phyloP scores from a whole-genome alignment of 2,888 invertebrate species.

The Hedya salicella region DNA sequence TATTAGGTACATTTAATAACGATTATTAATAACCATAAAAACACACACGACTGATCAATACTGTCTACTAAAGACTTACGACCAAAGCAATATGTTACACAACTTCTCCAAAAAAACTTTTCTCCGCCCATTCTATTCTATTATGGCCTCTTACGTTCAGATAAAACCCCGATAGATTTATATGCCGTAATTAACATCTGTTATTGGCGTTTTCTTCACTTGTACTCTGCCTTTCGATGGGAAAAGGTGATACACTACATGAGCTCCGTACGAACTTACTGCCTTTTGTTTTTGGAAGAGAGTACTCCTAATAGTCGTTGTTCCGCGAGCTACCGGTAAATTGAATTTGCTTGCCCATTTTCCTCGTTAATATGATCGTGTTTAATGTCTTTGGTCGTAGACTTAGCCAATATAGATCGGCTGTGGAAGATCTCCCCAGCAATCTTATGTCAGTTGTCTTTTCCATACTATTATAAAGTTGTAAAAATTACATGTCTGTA shows the following conservation, averaged over 20 bases:
- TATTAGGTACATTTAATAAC: no score
- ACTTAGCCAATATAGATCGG: not conserved
- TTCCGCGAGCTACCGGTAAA: slow-evolving; percentile 25
- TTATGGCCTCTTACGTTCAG: slow-evolving; percentile 31
- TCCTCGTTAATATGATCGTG: slow-evolving; percentile 12
- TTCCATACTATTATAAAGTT: no score
- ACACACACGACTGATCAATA: no score
- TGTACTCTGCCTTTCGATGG: not conserved
- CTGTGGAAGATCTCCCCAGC: no score
- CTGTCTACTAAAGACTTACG: not conserved
- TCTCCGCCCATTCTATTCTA: slow-evolving; percentile 26
- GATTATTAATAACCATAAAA: no score
- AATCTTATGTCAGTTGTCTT: no score
- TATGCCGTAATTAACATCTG: slow-evolving; percentile 38
- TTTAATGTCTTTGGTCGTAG: not conserved
- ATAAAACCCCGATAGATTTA: slow-evolving; percentile 31
- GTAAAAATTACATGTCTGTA: no score
- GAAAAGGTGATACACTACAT: not conserved
- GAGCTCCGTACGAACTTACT: not conserved
- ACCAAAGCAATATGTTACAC: not conserved
- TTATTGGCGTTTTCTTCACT: slow-evolving; percentile 41
- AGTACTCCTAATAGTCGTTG: slow-evolving; percentile 17
- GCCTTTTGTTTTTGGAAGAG: not conserved
- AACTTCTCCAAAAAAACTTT: slow-evolving; percentile 11
- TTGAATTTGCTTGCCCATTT: slow-evolving; percentile 18